Percentiles rank a stretch among this genome's conserved stretches.
phyloP scores from a whole-genome alignment of 2,113 vertebrate species.

The Myanophis thanlyinensis region DNA sequence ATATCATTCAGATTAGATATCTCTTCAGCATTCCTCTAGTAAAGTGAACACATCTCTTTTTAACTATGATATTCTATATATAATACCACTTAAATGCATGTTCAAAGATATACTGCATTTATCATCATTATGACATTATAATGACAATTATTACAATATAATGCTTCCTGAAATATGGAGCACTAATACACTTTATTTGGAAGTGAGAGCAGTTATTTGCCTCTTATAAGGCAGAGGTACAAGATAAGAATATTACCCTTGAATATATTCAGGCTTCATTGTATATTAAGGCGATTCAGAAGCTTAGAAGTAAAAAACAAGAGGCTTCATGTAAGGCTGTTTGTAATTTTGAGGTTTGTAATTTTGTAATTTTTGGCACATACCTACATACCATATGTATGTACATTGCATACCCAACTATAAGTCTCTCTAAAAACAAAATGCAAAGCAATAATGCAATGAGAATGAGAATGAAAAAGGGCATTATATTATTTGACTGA shows the following conservation, averaged over 20 bases:
- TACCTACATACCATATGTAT: background rate
- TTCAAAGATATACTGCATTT: background rate
- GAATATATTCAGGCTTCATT: background rate
- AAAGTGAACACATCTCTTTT: background rate
- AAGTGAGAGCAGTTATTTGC: background rate
- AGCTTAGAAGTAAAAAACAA: background rate
- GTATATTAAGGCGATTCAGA: background rate
- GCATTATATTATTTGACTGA: background rate
- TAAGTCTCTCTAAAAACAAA: background rate
- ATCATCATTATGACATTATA: background rate
- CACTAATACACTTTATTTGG: background rate
- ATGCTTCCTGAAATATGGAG: background rate
- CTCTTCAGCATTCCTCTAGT: background rate
- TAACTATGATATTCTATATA: background rate
- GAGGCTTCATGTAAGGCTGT: background rate
- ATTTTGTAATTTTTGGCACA: background rate
- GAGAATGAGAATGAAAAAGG: background rate
- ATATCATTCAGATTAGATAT: fast-evolving
- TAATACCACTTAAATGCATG: background rate
- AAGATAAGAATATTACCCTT: background rate
- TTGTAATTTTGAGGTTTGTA: background rate
- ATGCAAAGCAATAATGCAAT: background rate
- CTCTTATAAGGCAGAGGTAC: background rate
- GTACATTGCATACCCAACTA: too few relatives aligned
- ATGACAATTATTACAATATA: background rate